A percentile compares a stretch with the other conserved stretches of the same genome.
Evolutionary conservation across 2,113 vertebrate genomes (phyloP).

Genomic region (Asarcornis scutulata): DNA sequence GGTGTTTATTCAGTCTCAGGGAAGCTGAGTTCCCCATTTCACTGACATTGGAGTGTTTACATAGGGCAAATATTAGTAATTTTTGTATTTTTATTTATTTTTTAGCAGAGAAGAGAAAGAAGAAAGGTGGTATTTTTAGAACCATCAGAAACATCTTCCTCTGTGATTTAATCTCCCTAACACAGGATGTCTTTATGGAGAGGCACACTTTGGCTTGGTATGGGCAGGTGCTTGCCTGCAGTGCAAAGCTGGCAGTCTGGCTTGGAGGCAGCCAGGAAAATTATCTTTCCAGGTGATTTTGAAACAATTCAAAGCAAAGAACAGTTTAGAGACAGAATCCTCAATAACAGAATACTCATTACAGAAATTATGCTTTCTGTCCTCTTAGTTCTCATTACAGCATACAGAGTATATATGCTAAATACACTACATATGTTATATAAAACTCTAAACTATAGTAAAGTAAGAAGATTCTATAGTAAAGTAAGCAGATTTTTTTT

Average conservation of each 20-base stretch:
- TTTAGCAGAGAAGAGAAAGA: constrained; percentile 24
- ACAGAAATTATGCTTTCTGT: not conserved
- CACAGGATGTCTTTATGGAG: not conserved
- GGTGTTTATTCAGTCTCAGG: not conserved
- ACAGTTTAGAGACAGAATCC: not conserved
- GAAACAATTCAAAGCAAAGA: not conserved
- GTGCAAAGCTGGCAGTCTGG: not conserved
- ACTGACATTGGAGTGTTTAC: not conserved
- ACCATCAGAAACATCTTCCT: not conserved
- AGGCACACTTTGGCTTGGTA: not conserved
- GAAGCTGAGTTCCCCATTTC: not conserved
- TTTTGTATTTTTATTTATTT: not conserved
- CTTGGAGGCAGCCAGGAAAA: not conserved
- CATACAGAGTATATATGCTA: not conserved
- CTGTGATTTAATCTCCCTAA: not conserved
- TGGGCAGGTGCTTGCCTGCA: not conserved
- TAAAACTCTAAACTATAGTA: not conserved
- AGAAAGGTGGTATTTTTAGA: not conserved
- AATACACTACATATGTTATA: not conserved
- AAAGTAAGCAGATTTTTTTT: not conserved
- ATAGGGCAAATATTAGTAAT: constrained; percentile 10
- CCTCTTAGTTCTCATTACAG: not conserved
- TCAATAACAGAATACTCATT: not conserved
- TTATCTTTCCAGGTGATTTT: not conserved
- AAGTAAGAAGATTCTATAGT: not conserved